Base-by-base conservation (phyloP, 1,140 invertebrate genomes). In the Thereuonema tuberculata region DNA sequence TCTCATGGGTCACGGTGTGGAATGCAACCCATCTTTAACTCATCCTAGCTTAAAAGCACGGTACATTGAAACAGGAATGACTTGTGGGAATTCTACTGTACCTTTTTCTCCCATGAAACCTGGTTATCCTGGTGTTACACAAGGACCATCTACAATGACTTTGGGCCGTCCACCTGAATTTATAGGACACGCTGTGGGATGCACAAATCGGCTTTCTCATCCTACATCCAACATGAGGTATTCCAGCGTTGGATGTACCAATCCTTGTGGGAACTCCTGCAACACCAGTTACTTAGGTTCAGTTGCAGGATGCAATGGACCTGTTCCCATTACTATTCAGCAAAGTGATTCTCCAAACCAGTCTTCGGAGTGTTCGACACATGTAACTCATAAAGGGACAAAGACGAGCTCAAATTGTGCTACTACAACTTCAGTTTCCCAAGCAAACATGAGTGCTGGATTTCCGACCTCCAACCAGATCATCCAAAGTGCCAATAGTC, bases 11-110 rank as follows among this genome's bases (percentile, higher is more conserved):
- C 53, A 55, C 53, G 25, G 25, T 26, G 53, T 55, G 5, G 53
- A 55, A 9, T 55, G 53, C 53, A 55, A 21, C 21, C 3, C 53
- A 29, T 5, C 3, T 5, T 9, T 55, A 5, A 17, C 25, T 5
- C 53, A 55, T 55, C 53, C 53, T 26, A 25, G 53, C 9, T 29
- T 55, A 26, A 55, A 55, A 55, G 21, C 25, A 3, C 53, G 25
- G 3, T 55, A 55, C 28, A 55, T 55, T 14, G 28, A 55, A 12
- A 25, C 53, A 29, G 53, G 53, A 55, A 55, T 55, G 53, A 3
- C 53, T 26, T 55, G 53, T 21, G 27, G 3, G 3, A 55, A 55
- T 55, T 23, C 53, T 14, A 14, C 9, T 12, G 53, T 55, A 9
- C 53, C 53, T 2, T 55, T 55, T 55, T 25, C 53, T 9, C 21